These are phyloP conservation scores for Merodon equestris DNA, from an alignment of 2,888 invertebrate genomes.

Conservation along the genomic window DNA sequence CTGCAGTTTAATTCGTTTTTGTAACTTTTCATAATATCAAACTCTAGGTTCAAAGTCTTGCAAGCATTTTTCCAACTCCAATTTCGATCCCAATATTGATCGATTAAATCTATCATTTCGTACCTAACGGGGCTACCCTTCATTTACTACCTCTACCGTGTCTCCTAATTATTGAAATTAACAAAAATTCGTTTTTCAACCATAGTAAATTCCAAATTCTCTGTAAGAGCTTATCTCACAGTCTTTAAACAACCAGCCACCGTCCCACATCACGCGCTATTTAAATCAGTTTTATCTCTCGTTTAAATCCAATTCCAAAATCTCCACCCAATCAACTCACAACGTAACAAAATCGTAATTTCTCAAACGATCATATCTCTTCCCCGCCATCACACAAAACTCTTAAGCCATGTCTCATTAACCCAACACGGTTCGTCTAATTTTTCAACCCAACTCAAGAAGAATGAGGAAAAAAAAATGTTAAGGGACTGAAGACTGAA, in stretches of 20 bases:
- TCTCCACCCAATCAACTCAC: constrained; percentile 53
- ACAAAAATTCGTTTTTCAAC: no score
- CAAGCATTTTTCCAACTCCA: no score
- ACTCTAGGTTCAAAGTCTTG: no score
- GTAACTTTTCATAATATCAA: no score
- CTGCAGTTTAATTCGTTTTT: no score
- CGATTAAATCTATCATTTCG: no score
- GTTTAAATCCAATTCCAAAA: constrained; percentile 49
- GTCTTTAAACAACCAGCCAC: constrained; percentile 4
- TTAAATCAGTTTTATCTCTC: constrained; percentile 57
- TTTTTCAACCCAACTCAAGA: constrained; percentile 25
- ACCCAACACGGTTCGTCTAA: constrained; percentile 32
- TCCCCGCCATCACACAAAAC: constrained; percentile 23
- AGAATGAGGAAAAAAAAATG: not conserved
- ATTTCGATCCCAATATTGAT: no score
- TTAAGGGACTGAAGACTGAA: constrained; percentile 14
- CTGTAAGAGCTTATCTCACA: no score
- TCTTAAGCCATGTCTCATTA: constrained; percentile 50
- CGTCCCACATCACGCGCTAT: constrained; percentile 51
- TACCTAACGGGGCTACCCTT: no score
- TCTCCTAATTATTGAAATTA: no score
- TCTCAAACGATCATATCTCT: constrained; percentile 36
- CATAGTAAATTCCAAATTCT: no score
- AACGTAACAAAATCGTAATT: constrained; percentile 50
- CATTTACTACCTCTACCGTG: no score